A percentile compares a stretch with the other conserved stretches of the same genome.
These are phyloP conservation scores for Ethmia dodecea DNA, from an alignment of 2,888 invertebrate genomes.

Conservation along the genomic window DNA sequence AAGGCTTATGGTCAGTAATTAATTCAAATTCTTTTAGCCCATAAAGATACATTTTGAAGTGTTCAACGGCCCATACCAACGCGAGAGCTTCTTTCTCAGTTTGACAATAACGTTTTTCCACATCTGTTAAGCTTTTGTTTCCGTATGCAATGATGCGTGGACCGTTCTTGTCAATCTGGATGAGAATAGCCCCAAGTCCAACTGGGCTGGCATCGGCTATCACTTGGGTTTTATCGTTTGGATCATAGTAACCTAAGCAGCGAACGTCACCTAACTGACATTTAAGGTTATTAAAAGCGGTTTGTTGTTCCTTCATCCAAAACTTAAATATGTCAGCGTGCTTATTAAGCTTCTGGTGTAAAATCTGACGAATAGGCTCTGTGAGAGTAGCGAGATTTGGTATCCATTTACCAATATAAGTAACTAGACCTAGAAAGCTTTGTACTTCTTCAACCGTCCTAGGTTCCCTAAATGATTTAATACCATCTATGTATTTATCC, in stretches of 20 bases:
- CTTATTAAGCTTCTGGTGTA: constrained; percentile 8
- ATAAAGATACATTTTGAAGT: constrained; percentile 20
- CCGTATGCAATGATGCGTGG: constrained; percentile 23
- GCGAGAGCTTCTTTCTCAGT: constrained; percentile 23
- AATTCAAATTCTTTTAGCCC: constrained; percentile 24
- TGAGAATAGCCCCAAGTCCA: constrained; percentile 18
- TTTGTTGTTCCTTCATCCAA: constrained; percentile 4
- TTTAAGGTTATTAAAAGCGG: constrained; percentile 2
- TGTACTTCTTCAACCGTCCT: constrained; percentile 21
- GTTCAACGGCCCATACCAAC: constrained; percentile 22
- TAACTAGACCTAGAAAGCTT: constrained; percentile 27
- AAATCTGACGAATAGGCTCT: constrained; percentile 20
- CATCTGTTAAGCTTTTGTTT: constrained; percentile 17
- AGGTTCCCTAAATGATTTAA: constrained; percentile 17
- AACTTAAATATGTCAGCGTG: background rate
- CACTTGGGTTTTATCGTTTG: constrained; percentile 16
- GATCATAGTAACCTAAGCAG: constrained; percentile 10
- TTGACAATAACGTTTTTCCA: constrained; percentile 20
- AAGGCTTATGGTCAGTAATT: constrained; percentile 30
- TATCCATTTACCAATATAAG: constrained; percentile 24
- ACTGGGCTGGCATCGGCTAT: constrained; percentile 24
- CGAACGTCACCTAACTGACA: background rate
- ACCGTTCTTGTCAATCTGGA: constrained; percentile 13
- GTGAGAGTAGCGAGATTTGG: constrained; percentile 20
- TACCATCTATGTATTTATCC: constrained; percentile 18